phyloP scores from a whole-genome alignment of 2,797 vertebrate species.

The Phrynocephalus forsythii region DNA sequence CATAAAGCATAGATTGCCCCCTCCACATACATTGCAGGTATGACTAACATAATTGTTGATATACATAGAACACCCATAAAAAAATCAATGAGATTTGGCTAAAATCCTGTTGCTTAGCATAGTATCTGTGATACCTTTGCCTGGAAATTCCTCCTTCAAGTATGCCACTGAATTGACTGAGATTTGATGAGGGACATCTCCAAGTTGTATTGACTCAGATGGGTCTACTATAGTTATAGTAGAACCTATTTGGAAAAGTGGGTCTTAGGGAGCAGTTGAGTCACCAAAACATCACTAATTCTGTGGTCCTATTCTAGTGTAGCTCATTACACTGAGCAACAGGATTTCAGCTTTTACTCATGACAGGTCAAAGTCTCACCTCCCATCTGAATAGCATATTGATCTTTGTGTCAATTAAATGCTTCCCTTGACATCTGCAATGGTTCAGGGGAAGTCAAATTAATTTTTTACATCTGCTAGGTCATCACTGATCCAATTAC shows the following conservation, averaged over 20 bases:
- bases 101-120: too few relatives aligned
- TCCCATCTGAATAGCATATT: too few relatives aligned
- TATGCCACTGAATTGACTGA: not conserved
- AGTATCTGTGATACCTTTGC: not conserved
- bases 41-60: not conserved
- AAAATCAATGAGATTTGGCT: not conserved
- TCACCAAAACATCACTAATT: too few relatives aligned
- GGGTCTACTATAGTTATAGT: too few relatives aligned
- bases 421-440: too few relatives aligned
- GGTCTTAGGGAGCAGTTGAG: not conserved
- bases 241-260: not conserved
- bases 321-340: not conserved
- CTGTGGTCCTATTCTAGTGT: too few relatives aligned
- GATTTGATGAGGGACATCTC: too few relatives aligned
- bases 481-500: too few relatives aligned
- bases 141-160: not conserved
- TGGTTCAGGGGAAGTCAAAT: too few relatives aligned
- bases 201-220: too few relatives aligned
- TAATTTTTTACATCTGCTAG: too few relatives aligned
- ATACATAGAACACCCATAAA: not conserved
- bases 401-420: too few relatives aligned
- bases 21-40: not conserved
- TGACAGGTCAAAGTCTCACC: not conserved
- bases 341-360: not conserved
- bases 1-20: not conserved